Base-by-base conservation (phyloP, 2,797 vertebrate species). In the Babyrousa celebensis region DNA sequence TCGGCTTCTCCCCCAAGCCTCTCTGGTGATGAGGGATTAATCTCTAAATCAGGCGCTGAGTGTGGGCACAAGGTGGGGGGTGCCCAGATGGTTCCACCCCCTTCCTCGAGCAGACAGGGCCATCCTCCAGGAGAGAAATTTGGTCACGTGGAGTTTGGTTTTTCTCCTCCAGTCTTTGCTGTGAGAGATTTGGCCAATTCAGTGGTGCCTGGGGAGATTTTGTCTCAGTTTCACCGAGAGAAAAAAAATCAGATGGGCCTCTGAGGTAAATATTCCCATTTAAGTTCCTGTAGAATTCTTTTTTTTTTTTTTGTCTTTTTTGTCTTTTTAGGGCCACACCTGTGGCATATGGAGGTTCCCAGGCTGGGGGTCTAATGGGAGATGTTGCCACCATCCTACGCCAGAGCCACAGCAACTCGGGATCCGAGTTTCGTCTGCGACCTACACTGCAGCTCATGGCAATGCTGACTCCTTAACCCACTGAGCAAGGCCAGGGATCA, bases 141-240 rank as follows among this genome's bases (percentile, higher is more conserved):
- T 70, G 56, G 16, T 60, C 63, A n/a, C 2, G 6, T 12, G 74
- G 77, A 85, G 11, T 78, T 58, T 62, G 8, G 2, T 78, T 90
- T 78, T 62, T 36, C 80, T 56, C 12, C 29, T 29, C 54, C 2
- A 3, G 16, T 68, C 68, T 91, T 65, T 62, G 43, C 27, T 85
- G 68, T 92, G 91, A 82, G 27, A 82, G 27, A 58, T 23, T 63
- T 1, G 16, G n/a, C 7, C 52, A 82, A 36, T 25, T 43, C 12
- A 1, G 74, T 25, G 17, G 77, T 9, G 15, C 75, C 54, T 79
- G 40, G 32, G 85, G 21, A 85, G 63, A 85, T 40, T 90, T 29
- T 85, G 54, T 52, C 63, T 93, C 23, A 21, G 0, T 93, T 96
- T 87, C 90, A 89, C 18, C 15, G 14, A 96, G 52, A 92, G 58